These are phyloP conservation scores for Monopterus albus DNA, from an alignment of 2,113 vertebrate species.

Conservation along the genomic window DNA sequence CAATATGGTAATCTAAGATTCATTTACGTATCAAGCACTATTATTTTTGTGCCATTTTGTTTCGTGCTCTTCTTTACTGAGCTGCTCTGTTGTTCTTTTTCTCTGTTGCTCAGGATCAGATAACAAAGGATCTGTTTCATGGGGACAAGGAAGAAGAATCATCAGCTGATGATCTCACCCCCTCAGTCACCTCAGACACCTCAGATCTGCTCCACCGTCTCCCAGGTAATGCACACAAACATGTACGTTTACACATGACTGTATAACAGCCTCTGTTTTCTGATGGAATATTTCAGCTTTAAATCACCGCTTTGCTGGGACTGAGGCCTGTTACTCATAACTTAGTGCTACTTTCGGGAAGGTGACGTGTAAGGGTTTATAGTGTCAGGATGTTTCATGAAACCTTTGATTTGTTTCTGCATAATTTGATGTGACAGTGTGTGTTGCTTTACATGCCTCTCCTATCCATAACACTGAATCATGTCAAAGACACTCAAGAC, in stretches of 20 bases:
- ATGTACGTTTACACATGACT: neutral
- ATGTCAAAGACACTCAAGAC: conserved; percentile 5
- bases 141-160: conserved; percentile 89
- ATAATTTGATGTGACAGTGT: neutral
- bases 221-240: conserved; percentile 57
- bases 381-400: neutral
- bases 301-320: conserved; percentile 17
- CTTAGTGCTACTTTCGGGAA: neutral
- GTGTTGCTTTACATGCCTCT: neutral
- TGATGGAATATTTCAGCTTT: neutral
- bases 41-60: neutral
- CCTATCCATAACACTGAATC: conserved; percentile 1
- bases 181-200: conserved; percentile 88
- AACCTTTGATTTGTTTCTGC: conserved; percentile 2
- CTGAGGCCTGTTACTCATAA: conserved; percentile 11
- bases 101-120: conserved; percentile 83
- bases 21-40: too few relatives aligned
- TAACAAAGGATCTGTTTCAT: conserved; percentile 90
- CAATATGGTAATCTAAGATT: neutral
- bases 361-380: conserved; percentile 9
- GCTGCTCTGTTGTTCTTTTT: neutral
- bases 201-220: conserved; percentile 86
- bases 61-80: neutral
- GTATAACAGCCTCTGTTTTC: neutral
- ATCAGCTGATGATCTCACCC: conserved; percentile 88